Conservation (phyloP, 2,888 invertebrate genomes). For the Dendrolimus houi region DNA sequence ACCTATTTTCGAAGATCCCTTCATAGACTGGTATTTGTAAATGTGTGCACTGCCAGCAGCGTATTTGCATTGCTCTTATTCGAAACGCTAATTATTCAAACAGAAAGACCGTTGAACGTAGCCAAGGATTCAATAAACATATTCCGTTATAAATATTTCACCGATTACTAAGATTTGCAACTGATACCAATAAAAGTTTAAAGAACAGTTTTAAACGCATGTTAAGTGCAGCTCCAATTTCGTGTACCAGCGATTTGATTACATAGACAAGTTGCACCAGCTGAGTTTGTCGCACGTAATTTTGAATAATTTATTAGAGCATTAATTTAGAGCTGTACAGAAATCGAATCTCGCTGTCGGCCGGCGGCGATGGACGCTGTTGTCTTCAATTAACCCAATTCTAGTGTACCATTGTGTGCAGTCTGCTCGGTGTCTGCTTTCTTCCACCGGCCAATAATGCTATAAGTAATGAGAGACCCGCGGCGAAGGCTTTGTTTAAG, state of each 20-base stretch:
- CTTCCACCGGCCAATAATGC: conserved; percentile 53
- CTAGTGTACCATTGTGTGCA: conserved; percentile 54
- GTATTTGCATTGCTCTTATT: conserved; percentile 11
- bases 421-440: conserved; percentile 71
- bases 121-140: background rate
- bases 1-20: conserved; percentile 30
- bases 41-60: conserved; percentile 7
- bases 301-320: conserved; percentile 41
- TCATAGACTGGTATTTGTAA: conserved; percentile 8
- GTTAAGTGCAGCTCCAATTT: conserved; percentile 14
- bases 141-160: background rate
- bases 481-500: conserved; percentile 42
- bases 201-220: conserved; percentile 7
- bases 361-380: conserved; percentile 51
- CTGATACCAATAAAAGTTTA: background rate
- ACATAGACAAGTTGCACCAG: conserved; percentile 15
- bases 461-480: conserved; percentile 53
- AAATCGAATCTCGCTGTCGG: conserved; percentile 48
- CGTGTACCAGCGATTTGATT: conserved; percentile 15
- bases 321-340: conserved; percentile 42
- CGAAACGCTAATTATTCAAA: conserved; percentile 7
- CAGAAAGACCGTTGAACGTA: background rate
- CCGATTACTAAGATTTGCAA: background rate
- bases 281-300: conserved; percentile 10
- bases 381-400: conserved; percentile 72